A percentile compares a stretch with the other conserved stretches of the same genome.
Evolutionary conservation across 2,113 vertebrate species (phyloP).

Genomic region (Numida meleagris): DNA sequence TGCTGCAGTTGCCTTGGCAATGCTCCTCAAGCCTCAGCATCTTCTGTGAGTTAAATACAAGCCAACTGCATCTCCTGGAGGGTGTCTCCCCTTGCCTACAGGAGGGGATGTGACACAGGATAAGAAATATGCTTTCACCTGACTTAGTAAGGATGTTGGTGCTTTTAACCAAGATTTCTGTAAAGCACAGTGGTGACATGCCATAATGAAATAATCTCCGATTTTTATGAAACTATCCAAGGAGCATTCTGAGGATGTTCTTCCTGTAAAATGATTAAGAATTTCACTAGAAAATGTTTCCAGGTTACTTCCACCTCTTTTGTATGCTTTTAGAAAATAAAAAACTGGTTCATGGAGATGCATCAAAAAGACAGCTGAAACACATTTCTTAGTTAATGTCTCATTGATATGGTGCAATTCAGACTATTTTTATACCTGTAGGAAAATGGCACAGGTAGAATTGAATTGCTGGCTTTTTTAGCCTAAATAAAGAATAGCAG

Average conservation of each 20-base stretch:
- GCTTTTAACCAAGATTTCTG: not conserved
- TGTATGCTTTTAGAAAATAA: not conserved
- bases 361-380: not conserved
- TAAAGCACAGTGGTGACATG: accelerated
- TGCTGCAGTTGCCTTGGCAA: accelerated
- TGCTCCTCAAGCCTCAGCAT: accelerated
- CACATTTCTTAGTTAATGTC: not conserved
- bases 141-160: accelerated
- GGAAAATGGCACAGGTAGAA: not conserved
- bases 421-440: not conserved
- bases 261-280: not conserved
- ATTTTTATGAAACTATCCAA: not conserved
- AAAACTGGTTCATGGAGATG: not conserved
- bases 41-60: accelerated
- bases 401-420: not conserved
- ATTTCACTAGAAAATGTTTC: not conserved
- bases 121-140: not conserved
- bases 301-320: not conserved
- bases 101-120: accelerated
- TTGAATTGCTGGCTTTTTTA: not conserved
- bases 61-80: not conserved
- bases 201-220: not conserved
- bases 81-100: not conserved
- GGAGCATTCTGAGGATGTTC: not conserved
- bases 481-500: not conserved